These are phyloP conservation scores for Troides helena DNA, from an alignment of 2,888 invertebrate genomes.

Conservation along the genomic window DNA sequence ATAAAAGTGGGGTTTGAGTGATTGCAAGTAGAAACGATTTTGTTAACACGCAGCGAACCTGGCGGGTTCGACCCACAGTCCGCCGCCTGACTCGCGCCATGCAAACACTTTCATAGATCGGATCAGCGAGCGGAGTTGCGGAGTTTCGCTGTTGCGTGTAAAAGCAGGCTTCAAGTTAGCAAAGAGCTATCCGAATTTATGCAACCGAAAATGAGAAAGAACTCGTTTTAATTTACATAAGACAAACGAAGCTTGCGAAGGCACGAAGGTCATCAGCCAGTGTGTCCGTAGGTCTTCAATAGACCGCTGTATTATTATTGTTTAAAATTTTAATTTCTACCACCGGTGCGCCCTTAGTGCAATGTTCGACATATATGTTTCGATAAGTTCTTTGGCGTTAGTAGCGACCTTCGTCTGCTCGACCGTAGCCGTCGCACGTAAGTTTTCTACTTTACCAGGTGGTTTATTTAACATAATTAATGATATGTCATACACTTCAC, in stretches of 20 bases:
- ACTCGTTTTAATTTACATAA: slow-evolving; percentile 69
- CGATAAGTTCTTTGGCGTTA: slow-evolving; percentile 52
- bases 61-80: slow-evolving; percentile 39
- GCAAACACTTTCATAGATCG: slow-evolving; percentile 59
- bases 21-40: slow-evolving; percentile 32
- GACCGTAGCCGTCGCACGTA: slow-evolving; percentile 66
- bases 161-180: slow-evolving; percentile 64
- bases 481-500: no score
- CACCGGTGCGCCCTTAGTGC: slow-evolving; percentile 32
- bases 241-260: slow-evolving; percentile 44
- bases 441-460: slow-evolving; percentile 42
- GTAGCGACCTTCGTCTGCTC: slow-evolving; percentile 48
- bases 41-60: slow-evolving; percentile 32
- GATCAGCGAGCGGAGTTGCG: slow-evolving; percentile 65
- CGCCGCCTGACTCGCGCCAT: slow-evolving; percentile 37
- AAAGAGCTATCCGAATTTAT: slow-evolving; percentile 69
- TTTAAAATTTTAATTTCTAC: slow-evolving; percentile 29
- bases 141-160: slow-evolving; percentile 68
- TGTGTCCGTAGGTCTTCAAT: slow-evolving; percentile 49
- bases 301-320: slow-evolving; percentile 41
- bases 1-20: slow-evolving; percentile 22
- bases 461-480: background rate
- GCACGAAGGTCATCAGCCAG: slow-evolving; percentile 56
- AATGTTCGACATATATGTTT: slow-evolving; percentile 65
- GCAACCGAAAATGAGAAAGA: slow-evolving; percentile 74